Evolutionary conservation across 2,888 invertebrate genomes (phyloP).

Genomic region (Epinotia nisella): DNA sequence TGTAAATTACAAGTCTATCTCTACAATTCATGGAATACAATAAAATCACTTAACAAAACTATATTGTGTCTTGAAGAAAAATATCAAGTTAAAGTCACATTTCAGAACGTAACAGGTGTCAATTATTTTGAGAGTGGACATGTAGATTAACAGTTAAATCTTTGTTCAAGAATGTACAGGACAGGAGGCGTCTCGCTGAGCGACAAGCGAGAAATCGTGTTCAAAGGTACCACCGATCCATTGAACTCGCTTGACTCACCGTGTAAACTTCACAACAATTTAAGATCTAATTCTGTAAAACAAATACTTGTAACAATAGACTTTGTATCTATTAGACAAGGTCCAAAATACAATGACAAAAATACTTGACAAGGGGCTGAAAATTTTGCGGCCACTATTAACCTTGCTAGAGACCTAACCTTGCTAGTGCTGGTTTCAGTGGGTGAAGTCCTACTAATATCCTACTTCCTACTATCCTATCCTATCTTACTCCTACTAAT

Average conservation of each 20-base stretch:
- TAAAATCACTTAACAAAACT: neutral
- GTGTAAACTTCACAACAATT: slow-evolving; percentile 10
- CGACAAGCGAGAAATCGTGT: slow-evolving; percentile 34
- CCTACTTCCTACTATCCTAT: too few species aligned
- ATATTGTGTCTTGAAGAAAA: slow-evolving; percentile 8
- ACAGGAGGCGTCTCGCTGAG: slow-evolving; percentile 18
- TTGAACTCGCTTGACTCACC: slow-evolving; percentile 35
- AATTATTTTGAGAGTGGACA: slow-evolving; percentile 21
- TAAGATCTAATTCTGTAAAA: neutral
- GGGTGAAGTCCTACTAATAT: too few species aligned
- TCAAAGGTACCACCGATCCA: slow-evolving; percentile 26
- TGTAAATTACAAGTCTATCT: neutral
- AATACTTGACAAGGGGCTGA: neutral
- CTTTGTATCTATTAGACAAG: slow-evolving; percentile 1
- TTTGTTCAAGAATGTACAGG: slow-evolving; percentile 5
- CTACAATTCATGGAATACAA: neutral
- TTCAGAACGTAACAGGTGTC: slow-evolving; percentile 29
- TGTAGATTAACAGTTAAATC: slow-evolving; percentile 29
- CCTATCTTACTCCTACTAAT: too few species aligned
- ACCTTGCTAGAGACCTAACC: slow-evolving; percentile 31
- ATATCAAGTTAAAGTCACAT: neutral
- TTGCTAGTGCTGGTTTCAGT: slow-evolving; percentile 6
- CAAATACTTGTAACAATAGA: neutral
- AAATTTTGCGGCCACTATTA: slow-evolving; percentile 12
- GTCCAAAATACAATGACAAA: slow-evolving; percentile 5